Evolutionary conservation across 2,113 vertebrate genomes (phyloP), one percentile per base, ranked within the genome.

Genomic region (Smithornis capensis): DNA sequence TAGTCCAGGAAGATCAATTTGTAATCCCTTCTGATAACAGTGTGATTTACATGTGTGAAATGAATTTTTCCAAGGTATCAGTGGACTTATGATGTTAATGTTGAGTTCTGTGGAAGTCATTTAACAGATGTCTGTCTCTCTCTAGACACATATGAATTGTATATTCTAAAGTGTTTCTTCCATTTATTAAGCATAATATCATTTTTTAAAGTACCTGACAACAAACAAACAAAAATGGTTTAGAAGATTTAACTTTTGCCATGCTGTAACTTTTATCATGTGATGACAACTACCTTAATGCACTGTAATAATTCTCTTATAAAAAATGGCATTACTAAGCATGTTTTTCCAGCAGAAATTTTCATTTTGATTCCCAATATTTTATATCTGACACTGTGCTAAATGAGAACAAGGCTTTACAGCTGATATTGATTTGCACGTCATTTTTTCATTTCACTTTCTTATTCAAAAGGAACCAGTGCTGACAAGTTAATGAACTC

Each of bases 401-500:
- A 96, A 85, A 89, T 47, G 87, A 73, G 93, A 94, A 76, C 69
- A 44, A 35, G 59, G 57, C 70, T 96, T 87, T 95, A 64, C 74
- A 67, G 91, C 37, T 75, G 83, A 86, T 95, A 96, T 83, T 45
- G 95, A 98, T 97, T 95, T 89, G 60, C 85, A 91, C 4, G 10
- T 78, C 81, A 81, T 90, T 93, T 94, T 90, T 97, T 96, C 86
- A 62, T 97, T 96, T 96, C 62, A 33, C 44, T 85, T 86, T 53
- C 33, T 83, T 88, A 83, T 96, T 97, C 79, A 64, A 52, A 95
- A 97, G 75, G 87, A 97, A 97, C 68, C 19, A 42, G 77, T 64
- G 67, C 93, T 97, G 97, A 97, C 96, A 97, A 96, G 91, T 96
- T 98, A 98, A 98, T 97, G 97, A 97, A 94, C 96, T 97, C 83